Base-by-base conservation (phyloP, 2,888 invertebrate species). In the Ochlodes sylvanus region DNA sequence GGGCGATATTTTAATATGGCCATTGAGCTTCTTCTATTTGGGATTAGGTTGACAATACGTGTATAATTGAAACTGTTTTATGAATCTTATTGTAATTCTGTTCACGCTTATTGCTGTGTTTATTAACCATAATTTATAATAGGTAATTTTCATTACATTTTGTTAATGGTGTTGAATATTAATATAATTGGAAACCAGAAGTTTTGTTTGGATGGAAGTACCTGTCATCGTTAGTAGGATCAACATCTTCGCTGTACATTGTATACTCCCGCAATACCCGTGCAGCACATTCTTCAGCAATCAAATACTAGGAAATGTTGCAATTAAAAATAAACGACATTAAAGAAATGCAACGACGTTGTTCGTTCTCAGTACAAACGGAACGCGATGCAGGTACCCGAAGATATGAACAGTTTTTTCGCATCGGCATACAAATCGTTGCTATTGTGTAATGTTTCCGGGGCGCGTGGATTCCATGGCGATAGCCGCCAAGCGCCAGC, bases 1-100 rank as follows among this genome's bases (percentile, higher is more conserved):
- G 70, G 63, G 70, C 64, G 71, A 73, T 69, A 70, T 73, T 71
- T 74, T 71, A 72, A 71, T 74, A 69, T 69, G 63, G 56, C 47
- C 55, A 62, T 55, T 56, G 60, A 54, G 60, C 66, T 60, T 54
- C 66, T 34, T 54, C 52, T 54, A 54, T 66, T 66, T 54, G 42
- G 66, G 21, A 66, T 66, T 58, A 66, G 27, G 38, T 54, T 60
- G 66, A 66, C 66, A 42, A 66, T 60, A 60, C 54, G 66, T 60
- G 54, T 44, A 58, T 63, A 55, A 63, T 58, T 50, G 32, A 57
- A 57, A 57, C 19, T 57, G 47, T 12, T 61, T 12, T 34, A 50
- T 60, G n/a, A 27, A 58, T 42, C 42, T 41, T 50, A 58, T 65
- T 65, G 50, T 58, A 7, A 65, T 50, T 50, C 57, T 55, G 27